Conservation (phyloP, 2,797 vertebrate genomes). For the Enteromius fasciolatus region DNA sequence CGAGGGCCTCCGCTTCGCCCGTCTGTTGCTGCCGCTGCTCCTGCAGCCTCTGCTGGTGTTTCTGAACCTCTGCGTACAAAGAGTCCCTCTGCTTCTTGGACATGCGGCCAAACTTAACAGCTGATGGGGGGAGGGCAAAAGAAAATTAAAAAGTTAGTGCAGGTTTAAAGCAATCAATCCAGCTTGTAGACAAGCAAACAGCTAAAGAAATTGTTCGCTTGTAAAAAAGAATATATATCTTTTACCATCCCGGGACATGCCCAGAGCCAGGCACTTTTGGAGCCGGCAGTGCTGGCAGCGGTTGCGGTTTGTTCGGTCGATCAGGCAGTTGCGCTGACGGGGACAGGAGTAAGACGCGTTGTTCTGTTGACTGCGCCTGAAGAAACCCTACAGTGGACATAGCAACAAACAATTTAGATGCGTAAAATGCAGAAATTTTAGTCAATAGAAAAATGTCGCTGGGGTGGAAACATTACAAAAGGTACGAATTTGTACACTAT, state of each 20-base stretch:
- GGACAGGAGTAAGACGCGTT: constrained; percentile 98
- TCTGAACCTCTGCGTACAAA: constrained; percentile 97
- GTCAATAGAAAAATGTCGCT: neutral
- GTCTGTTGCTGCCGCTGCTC: constrained; percentile 95
- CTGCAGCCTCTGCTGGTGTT: constrained; percentile 94
- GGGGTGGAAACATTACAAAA: neutral
- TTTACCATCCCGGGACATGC: constrained; percentile 99
- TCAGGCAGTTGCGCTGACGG: constrained; percentile 99
- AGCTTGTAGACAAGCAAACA: constrained; percentile 12
- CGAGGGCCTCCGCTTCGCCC: constrained; percentile 92
- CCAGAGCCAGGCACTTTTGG: constrained; percentile 99
- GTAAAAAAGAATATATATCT: neutral
- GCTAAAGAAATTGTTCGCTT: neutral
- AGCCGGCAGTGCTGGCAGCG: constrained; percentile 99
- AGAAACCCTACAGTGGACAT: constrained; percentile 86
- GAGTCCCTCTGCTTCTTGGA: constrained; percentile 99
- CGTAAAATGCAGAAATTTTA: neutral
- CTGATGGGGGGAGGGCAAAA: constrained; percentile 69
- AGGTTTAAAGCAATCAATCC: neutral
- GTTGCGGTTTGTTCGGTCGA: constrained; percentile 99
- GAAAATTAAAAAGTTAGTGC: neutral
- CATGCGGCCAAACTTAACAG: constrained; percentile 99
- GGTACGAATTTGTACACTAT: neutral
- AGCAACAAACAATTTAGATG: neutral
- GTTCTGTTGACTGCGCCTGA: constrained; percentile 98